These are phyloP conservation scores for Pedetes capensis DNA, from an alignment of 2,113 vertebrate genomes.

Conservation along the genomic window DNA sequence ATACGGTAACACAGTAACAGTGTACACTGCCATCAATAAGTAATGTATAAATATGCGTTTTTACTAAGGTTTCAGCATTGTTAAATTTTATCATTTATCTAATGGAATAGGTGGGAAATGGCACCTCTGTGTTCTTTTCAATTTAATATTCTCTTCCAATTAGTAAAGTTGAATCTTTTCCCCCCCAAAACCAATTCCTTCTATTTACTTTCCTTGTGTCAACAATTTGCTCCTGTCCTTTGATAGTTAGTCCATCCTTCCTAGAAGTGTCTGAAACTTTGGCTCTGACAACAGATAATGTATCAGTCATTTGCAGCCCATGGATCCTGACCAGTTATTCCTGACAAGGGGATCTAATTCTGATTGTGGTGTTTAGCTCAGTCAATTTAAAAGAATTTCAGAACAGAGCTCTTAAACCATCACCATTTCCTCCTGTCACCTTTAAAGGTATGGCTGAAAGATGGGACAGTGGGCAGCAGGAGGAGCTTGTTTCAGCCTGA, in stretches of 20 bases:
- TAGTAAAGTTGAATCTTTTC: not conserved
- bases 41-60: not conserved
- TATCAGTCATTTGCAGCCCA: not conserved
- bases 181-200: not conserved
- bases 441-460: not conserved
- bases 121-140: not conserved
- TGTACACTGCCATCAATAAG: not conserved
- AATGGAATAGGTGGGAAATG: not conserved
- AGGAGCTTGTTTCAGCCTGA: not conserved
- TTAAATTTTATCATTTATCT: constrained; percentile 22
- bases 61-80: not conserved
- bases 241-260: not conserved
- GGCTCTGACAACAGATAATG: not conserved
- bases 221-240: not conserved
- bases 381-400: not conserved
- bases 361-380: not conserved
- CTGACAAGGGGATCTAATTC: not conserved
- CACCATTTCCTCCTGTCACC: not conserved
- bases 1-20: not conserved
- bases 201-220: not conserved
- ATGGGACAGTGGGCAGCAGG: not conserved
- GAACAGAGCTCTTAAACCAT: not conserved
- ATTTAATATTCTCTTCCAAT: not conserved
- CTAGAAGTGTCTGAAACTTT: not conserved
- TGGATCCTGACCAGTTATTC: not conserved